These are phyloP conservation scores for Geodia barretti DNA, from an alignment of 37 sponge, comb jelly and placozoan genomes.

Conservation along the genomic window DNA sequence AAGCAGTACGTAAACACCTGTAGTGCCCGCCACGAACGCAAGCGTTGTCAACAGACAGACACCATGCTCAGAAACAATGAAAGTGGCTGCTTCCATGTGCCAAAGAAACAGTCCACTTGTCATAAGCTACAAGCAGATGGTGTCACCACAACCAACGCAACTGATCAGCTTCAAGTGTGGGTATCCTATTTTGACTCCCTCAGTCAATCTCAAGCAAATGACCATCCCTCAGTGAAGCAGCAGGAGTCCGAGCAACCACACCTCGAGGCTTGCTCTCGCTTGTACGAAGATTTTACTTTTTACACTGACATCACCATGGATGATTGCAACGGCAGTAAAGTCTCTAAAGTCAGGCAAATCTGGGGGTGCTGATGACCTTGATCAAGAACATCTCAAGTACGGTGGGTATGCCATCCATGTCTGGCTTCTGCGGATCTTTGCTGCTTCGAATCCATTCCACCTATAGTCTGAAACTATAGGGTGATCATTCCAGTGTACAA, in stretches of 20 bases:
- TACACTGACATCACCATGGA: background rate
- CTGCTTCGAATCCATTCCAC: background rate
- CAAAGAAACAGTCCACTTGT: background rate
- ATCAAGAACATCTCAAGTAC: constrained; percentile 4
- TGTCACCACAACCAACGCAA: background rate
- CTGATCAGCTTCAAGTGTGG: background rate
- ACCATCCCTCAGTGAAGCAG: too few species aligned
- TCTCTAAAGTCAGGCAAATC: constrained; percentile 1
- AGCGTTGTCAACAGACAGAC: background rate
- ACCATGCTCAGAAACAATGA: constrained; percentile 1
- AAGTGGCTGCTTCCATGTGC: background rate
- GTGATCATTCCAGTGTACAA: constrained; percentile 9
- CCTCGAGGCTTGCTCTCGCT: background rate
- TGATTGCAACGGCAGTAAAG: constrained; percentile 2
- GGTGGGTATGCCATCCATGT: background rate
- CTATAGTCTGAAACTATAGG: background rate
- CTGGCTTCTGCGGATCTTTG: constrained; percentile 15
- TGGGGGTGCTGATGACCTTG: constrained; percentile 12
- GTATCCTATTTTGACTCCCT: background rate
- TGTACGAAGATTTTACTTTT: background rate
- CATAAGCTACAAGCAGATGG: background rate
- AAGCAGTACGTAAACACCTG: background rate
- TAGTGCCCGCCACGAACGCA: background rate
- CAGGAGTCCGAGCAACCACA: too few species aligned
- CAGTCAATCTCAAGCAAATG: background rate